Percentiles rank a stretch among this genome's conserved stretches.
phyloP scores from a whole-genome alignment of 2,888 invertebrate species.

The Nezara viridula region DNA sequence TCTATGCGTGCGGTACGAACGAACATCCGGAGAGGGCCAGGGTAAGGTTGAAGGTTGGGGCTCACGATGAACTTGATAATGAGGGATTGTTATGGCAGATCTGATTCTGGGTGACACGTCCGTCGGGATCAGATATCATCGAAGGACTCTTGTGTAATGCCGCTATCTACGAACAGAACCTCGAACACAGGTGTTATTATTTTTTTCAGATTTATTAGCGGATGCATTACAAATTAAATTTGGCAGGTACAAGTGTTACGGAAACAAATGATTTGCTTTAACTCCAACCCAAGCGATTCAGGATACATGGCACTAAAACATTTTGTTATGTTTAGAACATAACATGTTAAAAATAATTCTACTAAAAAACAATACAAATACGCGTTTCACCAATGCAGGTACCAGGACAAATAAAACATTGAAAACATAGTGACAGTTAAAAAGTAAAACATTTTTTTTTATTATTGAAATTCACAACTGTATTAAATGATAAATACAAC shows the following conservation, averaged over 20 bases:
- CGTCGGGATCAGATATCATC: neutral
- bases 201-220: neutral
- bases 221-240: neutral
- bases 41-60: neutral
- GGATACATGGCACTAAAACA: too few species aligned
- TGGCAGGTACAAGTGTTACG: neutral
- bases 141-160: neutral
- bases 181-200: neutral
- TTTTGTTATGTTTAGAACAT: too few species aligned
- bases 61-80: conserved; percentile 26
- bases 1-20: neutral
- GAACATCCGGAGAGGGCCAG: neutral
- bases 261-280: neutral
- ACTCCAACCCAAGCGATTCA: too few species aligned
- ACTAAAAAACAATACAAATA: too few species aligned
- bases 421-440: too few species aligned
- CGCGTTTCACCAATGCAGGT: too few species aligned
- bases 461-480: too few species aligned
- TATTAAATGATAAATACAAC: too few species aligned
- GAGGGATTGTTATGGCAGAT: neutral
- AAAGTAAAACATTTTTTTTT: too few species aligned
- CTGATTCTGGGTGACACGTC: neutral
- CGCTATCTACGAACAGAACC: neutral
- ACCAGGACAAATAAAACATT: too few species aligned
- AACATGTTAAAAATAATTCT: too few species aligned